Conservation (phyloP, 2,888 invertebrate genomes). For the Drosophila prostipennis region DNA sequence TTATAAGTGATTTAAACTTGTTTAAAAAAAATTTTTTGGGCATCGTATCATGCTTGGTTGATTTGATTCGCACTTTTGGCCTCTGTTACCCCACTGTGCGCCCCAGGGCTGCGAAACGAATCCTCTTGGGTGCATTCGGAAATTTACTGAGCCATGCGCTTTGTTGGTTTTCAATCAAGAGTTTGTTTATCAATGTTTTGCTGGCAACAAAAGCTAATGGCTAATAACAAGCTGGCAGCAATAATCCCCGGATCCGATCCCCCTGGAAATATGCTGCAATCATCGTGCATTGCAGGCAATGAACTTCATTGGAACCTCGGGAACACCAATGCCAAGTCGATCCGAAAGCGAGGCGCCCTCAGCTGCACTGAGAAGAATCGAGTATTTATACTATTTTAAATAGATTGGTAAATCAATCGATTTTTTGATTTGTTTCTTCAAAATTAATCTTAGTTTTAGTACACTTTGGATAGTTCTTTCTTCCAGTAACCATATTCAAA, state of each 20-base stretch:
- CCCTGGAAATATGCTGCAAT: constrained; percentile 15
- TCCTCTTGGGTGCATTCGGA: constrained; percentile 57
- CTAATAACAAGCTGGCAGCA: constrained; percentile 57
- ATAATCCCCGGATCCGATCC: constrained; percentile 12
- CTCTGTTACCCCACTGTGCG: too few species aligned
- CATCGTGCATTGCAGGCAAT: constrained; percentile 22
- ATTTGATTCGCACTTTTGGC: too few species aligned
- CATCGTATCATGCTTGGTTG: too few species aligned
- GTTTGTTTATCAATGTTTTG: constrained; percentile 65
- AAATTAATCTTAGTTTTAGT: too few species aligned
- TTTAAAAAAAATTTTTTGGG: too few species aligned
- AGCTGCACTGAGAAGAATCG: neutral
- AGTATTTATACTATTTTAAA: too few species aligned
- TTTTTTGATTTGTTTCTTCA: too few species aligned
- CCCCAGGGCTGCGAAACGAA: neutral
- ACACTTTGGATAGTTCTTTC: too few species aligned
- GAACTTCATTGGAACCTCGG: constrained; percentile 8
- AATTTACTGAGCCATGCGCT: constrained; percentile 62
- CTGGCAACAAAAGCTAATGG: constrained; percentile 64
- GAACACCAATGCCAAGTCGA: constrained; percentile 7
- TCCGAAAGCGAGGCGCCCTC: neutral
- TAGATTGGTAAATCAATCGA: too few species aligned
- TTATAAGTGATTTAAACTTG: too few species aligned
- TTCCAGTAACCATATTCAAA: too few species aligned
- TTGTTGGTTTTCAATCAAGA: constrained; percentile 79